Conservation (phyloP, 1,140 invertebrate species). For the Caenorhabditis inopinata region DNA sequence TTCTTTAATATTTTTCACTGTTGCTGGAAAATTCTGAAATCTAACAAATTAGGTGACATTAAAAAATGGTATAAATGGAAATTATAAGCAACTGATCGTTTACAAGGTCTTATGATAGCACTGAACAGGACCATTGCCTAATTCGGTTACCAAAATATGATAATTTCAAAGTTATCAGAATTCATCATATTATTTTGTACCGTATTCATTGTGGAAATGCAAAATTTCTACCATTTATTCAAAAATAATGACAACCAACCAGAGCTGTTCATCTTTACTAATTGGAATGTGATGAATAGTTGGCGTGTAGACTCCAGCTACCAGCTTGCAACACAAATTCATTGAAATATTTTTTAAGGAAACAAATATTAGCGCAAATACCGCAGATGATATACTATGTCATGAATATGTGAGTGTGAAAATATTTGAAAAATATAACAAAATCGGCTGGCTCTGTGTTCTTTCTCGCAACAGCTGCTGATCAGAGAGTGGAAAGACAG, state of each 20-base stretch:
- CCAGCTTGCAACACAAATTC: constrained; percentile 16
- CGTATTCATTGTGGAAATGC: no score
- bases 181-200: no score
- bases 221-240: no score
- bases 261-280: constrained; percentile 54
- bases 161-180: no score
- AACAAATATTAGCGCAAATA: background rate
- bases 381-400: constrained; percentile 15
- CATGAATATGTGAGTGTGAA: constrained; percentile 21
- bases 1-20: no score
- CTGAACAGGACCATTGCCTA: no score
- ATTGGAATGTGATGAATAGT: constrained; percentile 40
- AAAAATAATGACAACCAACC: constrained; percentile 54
- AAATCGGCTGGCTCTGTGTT: constrained; percentile 13
- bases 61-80: no score
- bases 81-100: no score
- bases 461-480: constrained; percentile 26
- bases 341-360: background rate
- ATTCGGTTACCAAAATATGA: no score
- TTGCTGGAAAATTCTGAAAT: no score
- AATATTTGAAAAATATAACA: constrained; percentile 32
- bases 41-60: no score
- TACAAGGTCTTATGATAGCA: no score
- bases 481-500: background rate
- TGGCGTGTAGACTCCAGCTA: background rate